Evolutionary conservation across 2,113 vertebrate genomes (phyloP), one percentile per base, ranked within the genome.

Genomic region (Pseudopipra pipra): DNA sequence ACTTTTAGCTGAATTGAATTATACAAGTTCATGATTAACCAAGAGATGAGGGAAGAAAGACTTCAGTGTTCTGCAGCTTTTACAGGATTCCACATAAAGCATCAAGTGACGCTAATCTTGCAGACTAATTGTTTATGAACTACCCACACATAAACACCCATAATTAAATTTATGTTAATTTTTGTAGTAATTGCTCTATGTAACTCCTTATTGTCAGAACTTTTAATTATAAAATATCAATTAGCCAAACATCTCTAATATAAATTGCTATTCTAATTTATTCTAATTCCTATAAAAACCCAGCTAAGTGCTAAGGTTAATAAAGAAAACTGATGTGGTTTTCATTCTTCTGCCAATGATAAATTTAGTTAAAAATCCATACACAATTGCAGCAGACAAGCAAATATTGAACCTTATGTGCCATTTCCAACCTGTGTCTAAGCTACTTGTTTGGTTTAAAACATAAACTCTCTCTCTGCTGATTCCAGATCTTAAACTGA

Each of bases 101-200:
- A 33, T 44, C 65, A 66, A 35, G 78, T 94, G 49, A 47, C 17
- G 19, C 51, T 89, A 77, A 73, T 89, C 41, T 58, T 59, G 35
- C 76, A 85, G 43, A 43, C 58, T 33, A 41, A 39, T 73, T 90
- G 33, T 95, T 95, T 93, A 56, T 89, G 37, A 89, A 62, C 71
- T 85, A 87, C 44, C 22, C 37, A 35, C 37, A 66, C n/a, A 84
- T 79, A 85, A 82, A 83, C 54, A 91, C 14, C 8, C 33, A 24
- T 80, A 89, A 95, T 91, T 94, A 93, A 55, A 87, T 83, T 91
- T 80, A 81, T 85, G 58, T 74, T 93, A 54, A 66, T 80, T 85
- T 91, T 55, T 59, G 11, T 76, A 71, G 47, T 56, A 54, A 67
- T 81, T 67, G 46, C 70, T 87, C 37, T 41, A 47, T 84, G 59